A percentile compares a stretch with the other conserved stretches of the same genome.
phyloP scores from a whole-genome alignment of 2,113 vertebrate species.

The Trichomycterus rosablanca region DNA sequence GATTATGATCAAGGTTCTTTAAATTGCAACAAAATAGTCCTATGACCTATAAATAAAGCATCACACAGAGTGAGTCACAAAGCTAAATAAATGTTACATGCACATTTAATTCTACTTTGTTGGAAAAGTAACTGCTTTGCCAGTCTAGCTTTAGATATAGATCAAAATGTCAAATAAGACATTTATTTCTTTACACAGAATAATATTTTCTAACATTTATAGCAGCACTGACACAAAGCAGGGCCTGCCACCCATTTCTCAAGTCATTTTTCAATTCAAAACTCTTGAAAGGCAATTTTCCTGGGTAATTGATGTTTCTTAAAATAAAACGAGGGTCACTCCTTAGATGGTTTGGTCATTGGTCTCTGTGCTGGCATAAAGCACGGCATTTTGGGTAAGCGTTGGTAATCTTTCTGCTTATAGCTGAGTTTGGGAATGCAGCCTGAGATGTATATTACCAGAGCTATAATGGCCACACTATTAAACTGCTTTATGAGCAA shows the following conservation, averaged over 20 bases:
- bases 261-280: conserved; percentile 38
- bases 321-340: conserved; percentile 62
- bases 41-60: conserved; percentile 34
- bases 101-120: conserved; percentile 9
- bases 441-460: conserved; percentile 52
- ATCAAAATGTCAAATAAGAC: conserved; percentile 31
- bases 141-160: conserved; percentile 29
- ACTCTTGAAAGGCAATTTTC: conserved; percentile 62
- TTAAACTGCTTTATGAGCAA: background rate
- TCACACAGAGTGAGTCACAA: conserved; percentile 16
- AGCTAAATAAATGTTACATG: conserved; percentile 12
- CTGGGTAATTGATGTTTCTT: conserved; percentile 66
- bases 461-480: conserved; percentile 34
- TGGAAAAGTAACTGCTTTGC: conserved; percentile 35
- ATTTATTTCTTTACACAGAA: conserved; percentile 14
- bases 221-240: background rate
- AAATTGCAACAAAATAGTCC: conserved; percentile 44
- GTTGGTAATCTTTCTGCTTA: conserved; percentile 38
- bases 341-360: conserved; percentile 57
- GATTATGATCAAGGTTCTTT: conserved; percentile 37
- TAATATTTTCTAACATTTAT: conserved; percentile 4
- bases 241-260: conserved; percentile 35
- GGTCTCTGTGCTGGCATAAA: conserved; percentile 41
- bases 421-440: conserved; percentile 47
- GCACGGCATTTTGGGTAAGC: conserved; percentile 51